phyloP scores from a whole-genome alignment of 1,140 invertebrate genomes.

The Platorchestia sp. region DNA sequence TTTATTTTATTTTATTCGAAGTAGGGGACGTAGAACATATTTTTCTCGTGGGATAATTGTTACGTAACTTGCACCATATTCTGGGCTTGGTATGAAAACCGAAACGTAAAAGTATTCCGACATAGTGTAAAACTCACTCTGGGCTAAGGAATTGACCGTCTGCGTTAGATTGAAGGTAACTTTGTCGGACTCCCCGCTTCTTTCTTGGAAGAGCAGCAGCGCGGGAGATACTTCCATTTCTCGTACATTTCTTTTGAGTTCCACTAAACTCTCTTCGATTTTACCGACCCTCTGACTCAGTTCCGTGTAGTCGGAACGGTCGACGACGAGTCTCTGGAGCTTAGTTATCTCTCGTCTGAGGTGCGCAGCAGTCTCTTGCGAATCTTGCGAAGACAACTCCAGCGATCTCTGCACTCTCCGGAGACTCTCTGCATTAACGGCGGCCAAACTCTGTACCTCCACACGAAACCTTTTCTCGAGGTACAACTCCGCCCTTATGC shows the following conservation, averaged over 20 bases:
- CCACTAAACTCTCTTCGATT: background rate
- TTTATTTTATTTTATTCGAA: no score
- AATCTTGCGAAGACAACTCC: background rate
- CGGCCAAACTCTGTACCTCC: slow-evolving; percentile 5
- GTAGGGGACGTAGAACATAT: background rate
- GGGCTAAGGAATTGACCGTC: slow-evolving; percentile 1
- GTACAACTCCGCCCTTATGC: slow-evolving; percentile 6
- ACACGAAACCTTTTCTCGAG: slow-evolving; percentile 43
- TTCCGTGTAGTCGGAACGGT: background rate
- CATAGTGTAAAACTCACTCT: background rate
- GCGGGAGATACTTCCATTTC: slow-evolving; percentile 14
- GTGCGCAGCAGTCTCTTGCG: background rate
- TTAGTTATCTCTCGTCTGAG: background rate
- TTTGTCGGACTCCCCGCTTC: background rate
- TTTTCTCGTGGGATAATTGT: background rate
- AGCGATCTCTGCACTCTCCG: background rate
- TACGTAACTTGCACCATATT: background rate
- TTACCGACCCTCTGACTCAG: background rate
- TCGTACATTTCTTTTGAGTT: slow-evolving; percentile 16
- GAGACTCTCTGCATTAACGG: background rate
- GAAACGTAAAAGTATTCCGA: background rate
- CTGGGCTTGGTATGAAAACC: background rate
- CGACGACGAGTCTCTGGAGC: slow-evolving; percentile 14
- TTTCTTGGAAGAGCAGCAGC: slow-evolving; percentile 1
- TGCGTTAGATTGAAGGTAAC: slow-evolving; percentile 16